Percentiles rank a stretch among this genome's conserved stretches.
Conservation (phyloP, 2,113 vertebrate species). For the Arothron firmamentum region DNA sequence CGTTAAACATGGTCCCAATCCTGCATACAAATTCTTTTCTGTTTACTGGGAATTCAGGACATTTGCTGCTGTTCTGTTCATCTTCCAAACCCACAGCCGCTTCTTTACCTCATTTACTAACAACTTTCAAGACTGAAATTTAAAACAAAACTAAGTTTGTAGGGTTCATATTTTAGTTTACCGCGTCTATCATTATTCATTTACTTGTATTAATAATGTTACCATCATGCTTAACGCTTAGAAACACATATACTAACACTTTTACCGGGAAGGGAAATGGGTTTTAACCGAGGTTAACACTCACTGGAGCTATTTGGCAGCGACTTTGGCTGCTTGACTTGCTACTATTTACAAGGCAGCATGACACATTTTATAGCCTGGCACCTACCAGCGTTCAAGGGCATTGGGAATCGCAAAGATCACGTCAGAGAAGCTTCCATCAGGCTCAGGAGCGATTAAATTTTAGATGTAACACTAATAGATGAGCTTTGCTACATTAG, state of each 20-base stretch:
- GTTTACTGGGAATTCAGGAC: no score
- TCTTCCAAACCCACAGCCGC: no score
- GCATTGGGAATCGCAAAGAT: no score
- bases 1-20: neutral
- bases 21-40: no score
- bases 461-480: no score
- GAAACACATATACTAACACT: neutral
- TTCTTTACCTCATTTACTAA: no score
- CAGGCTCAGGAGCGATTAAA: no score
- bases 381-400: conserved; percentile 6
- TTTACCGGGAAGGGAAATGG: neutral
- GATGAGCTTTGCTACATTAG: no score
- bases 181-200: neutral
- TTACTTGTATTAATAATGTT: neutral
- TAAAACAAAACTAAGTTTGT: neutral
- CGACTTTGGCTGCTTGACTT: neutral
- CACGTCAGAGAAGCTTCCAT: no score
- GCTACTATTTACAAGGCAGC: conserved; percentile 9
- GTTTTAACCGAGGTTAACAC: neutral
- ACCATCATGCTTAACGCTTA: neutral
- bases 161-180: neutral
- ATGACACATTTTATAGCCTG: conserved; percentile 18
- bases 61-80: no score
- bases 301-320: neutral
- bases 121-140: no score